These are phyloP conservation scores for Myocastor coypus DNA, from an alignment of 2,113 vertebrate species.

Conservation along the genomic window DNA sequence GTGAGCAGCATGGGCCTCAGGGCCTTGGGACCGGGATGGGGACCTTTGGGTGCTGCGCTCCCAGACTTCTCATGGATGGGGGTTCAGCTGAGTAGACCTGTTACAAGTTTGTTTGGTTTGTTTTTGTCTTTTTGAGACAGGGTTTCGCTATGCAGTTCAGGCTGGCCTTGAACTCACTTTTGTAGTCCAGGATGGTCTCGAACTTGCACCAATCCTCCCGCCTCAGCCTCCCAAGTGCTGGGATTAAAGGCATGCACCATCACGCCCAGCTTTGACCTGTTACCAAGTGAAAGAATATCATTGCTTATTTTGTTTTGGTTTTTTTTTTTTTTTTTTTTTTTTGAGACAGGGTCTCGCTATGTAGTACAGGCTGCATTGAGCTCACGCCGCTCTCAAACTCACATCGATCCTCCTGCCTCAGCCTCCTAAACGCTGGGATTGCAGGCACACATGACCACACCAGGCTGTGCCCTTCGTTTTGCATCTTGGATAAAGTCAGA, in stretches of 20 bases:
- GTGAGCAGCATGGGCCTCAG: slow-evolving; percentile 85
- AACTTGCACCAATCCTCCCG: neutral
- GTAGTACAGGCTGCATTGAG: no score
- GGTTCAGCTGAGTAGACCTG: neutral
- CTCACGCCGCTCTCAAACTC: neutral
- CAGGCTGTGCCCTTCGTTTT: neutral
- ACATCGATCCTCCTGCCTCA: neutral
- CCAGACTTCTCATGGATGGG: rapidly evolving
- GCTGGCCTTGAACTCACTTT: no score
- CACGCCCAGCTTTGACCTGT: no score
- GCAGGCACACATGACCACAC: neutral
- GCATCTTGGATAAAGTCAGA: neutral
- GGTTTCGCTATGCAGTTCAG: neutral
- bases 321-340: no score
- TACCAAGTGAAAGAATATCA: no score
- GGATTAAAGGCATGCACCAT: no score
- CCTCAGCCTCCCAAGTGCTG: neutral
- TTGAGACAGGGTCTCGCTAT: no score
- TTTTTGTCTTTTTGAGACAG: neutral
- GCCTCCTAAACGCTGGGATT: neutral
- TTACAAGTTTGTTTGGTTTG: neutral
- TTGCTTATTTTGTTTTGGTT: no score
- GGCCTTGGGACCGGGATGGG: rapidly evolving
- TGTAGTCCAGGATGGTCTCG: no score
- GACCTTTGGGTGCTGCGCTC: neutral